These are phyloP conservation scores for Luperina testacea DNA, from an alignment of 2,888 invertebrate genomes.

Conservation along the genomic window DNA sequence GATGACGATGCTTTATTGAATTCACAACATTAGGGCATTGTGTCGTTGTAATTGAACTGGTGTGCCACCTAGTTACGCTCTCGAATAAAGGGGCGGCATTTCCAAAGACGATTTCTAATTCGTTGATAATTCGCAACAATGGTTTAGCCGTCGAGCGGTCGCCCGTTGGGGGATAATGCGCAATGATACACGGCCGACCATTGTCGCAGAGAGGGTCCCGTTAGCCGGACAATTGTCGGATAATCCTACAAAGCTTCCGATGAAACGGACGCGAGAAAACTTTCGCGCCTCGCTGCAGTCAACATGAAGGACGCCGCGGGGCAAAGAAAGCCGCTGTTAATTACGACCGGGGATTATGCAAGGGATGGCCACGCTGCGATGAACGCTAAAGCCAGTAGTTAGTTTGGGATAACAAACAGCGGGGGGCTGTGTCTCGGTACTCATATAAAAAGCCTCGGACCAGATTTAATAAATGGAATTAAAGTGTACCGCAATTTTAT, in stretches of 20 bases:
- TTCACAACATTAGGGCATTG: conserved; percentile 65
- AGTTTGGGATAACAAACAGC: conserved; percentile 85
- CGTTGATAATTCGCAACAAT: conserved; percentile 88
- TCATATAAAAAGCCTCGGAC: conserved; percentile 52
- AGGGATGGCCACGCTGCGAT: conserved; percentile 79
- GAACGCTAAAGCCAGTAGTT: conserved; percentile 77
- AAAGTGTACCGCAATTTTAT: conserved; percentile 63
- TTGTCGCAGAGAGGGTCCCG: conserved; percentile 82
- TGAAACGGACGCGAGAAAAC: conserved; percentile 82
- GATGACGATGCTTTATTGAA: conserved; percentile 62
- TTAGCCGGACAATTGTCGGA: conserved; percentile 85
- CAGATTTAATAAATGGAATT: conserved; percentile 72
- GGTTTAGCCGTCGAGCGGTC: conserved; percentile 76
- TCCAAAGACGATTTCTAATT: conserved; percentile 85
- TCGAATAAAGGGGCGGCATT: conserved; percentile 77
- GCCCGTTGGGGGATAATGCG: conserved; percentile 84
- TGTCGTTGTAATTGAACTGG: conserved; percentile 72
- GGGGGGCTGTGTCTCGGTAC: conserved; percentile 73
- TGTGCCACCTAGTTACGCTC: conserved; percentile 89
- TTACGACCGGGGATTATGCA: conserved; percentile 85
- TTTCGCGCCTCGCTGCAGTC: conserved; percentile 88
- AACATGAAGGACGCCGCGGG: conserved; percentile 77
- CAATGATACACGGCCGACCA: conserved; percentile 85
- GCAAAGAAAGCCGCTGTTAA: conserved; percentile 83
- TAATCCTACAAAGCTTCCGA: conserved; percentile 87